Conservation (phyloP, 2,888 invertebrate species). For the Drosophila cracens region DNA sequence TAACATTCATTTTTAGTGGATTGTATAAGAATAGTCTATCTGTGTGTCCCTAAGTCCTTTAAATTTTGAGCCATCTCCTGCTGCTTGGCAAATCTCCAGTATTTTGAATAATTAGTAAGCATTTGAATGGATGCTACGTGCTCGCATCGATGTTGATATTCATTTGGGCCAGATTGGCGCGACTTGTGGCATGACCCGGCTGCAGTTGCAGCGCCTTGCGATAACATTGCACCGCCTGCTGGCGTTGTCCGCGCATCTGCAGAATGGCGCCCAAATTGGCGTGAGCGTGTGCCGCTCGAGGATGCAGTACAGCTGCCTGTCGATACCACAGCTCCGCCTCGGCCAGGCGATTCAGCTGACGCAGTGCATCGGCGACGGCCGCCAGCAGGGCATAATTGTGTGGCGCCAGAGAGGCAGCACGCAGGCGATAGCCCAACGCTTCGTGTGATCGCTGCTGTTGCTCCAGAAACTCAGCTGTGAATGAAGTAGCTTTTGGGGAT, state of each 20-base stretch:
- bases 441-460: constrained; percentile 91
- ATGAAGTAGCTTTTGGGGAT: constrained; percentile 47
- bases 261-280: constrained; percentile 97
- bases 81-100: constrained; percentile 12
- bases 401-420: constrained; percentile 91
- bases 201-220: constrained; percentile 92
- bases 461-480: constrained; percentile 92
- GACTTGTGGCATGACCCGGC: constrained; percentile 94
- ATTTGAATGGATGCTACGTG: constrained; percentile 41
- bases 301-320: constrained; percentile 85
- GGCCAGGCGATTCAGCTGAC: constrained; percentile 91
- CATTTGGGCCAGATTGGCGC: constrained; percentile 93
- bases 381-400: constrained; percentile 93
- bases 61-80: neutral
- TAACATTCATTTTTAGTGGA: constrained; percentile 14
- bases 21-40: constrained; percentile 25
- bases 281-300: constrained; percentile 93
- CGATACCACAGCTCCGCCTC: constrained; percentile 95
- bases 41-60: constrained; percentile 6
- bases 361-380: constrained; percentile 93
- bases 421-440: constrained; percentile 91
- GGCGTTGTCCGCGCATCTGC: constrained; percentile 95
- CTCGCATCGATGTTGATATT: constrained; percentile 54
- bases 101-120: neutral
- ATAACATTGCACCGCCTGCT: constrained; percentile 94